Evolutionary conservation across 2,888 invertebrate genomes (phyloP).

Genomic region (Nudaria mundana): DNA sequence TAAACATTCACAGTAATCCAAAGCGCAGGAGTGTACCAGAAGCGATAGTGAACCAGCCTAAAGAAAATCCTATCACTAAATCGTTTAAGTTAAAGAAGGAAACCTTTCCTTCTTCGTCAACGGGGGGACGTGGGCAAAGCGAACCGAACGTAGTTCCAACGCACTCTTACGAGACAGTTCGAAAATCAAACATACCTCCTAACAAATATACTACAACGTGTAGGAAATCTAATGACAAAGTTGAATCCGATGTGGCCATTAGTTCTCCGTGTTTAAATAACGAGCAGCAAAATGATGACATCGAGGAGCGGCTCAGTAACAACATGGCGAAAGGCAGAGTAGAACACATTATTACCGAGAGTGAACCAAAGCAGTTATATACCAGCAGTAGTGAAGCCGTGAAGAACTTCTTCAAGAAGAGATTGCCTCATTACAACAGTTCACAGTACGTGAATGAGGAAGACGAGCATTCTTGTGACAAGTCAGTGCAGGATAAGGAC

Average conservation of each 20-base stretch:
- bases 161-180: background rate
- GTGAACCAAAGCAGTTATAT: background rate
- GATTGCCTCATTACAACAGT: constrained; percentile 36
- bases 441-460: constrained; percentile 26
- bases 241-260: background rate
- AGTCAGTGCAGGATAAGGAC: constrained; percentile 36
- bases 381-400: constrained; percentile 27
- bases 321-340: constrained; percentile 3
- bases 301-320: background rate
- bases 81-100: constrained; percentile 26
- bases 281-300: background rate
- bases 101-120: constrained; percentile 1
- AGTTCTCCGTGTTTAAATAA: background rate
- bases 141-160: background rate
- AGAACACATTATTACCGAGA: constrained; percentile 5
- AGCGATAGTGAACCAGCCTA: constrained; percentile 12
- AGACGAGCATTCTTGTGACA: background rate
- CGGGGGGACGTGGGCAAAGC: background rate
- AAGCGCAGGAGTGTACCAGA: constrained; percentile 61
- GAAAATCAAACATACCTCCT: background rate
- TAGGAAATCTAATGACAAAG: background rate
- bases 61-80: constrained; percentile 24
- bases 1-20: constrained; percentile 47
- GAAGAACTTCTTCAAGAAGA: constrained; percentile 48
- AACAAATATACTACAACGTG: background rate